Conservation (phyloP, 2,113 vertebrate genomes). For the Geothlypis trichas region DNA sequence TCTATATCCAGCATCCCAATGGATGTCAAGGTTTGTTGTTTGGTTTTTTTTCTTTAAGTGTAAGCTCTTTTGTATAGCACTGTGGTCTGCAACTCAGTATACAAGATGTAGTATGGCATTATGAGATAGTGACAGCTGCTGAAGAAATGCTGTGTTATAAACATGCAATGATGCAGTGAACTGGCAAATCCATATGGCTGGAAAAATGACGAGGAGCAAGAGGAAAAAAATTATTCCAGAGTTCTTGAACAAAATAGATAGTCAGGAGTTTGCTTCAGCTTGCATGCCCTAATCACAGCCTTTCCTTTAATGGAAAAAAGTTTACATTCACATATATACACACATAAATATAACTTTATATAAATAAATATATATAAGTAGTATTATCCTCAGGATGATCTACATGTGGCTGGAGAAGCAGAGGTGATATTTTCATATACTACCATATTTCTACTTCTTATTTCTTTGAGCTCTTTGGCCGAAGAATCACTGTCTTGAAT, state of each 20-base stretch:
- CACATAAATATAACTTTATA: background rate
- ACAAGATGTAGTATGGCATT: conserved; percentile 49
- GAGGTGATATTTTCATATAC: background rate
- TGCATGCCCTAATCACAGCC: background rate
- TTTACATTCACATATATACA: background rate
- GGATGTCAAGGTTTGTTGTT: background rate
- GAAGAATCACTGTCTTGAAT: background rate
- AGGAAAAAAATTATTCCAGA: background rate
- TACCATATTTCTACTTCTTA: background rate
- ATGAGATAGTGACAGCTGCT: conserved; percentile 74
- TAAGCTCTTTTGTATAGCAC: conserved; percentile 49
- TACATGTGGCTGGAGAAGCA: background rate
- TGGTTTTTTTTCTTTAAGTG: background rate
- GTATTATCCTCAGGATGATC: background rate
- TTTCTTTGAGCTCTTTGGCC: background rate
- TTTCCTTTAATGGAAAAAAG: background rate
- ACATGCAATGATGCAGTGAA: conserved; percentile 73
- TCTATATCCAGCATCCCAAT: background rate
- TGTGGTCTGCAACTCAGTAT: conserved; percentile 54
- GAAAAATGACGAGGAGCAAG: background rate
- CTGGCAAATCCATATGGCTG: conserved; percentile 73
- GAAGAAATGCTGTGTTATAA: conserved; percentile 63
- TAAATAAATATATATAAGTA: background rate
- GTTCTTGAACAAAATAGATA: conserved; percentile 1
- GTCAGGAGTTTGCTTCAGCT: background rate